Conservation (phyloP, 2,888 invertebrate genomes). For the Nomada flava region DNA sequence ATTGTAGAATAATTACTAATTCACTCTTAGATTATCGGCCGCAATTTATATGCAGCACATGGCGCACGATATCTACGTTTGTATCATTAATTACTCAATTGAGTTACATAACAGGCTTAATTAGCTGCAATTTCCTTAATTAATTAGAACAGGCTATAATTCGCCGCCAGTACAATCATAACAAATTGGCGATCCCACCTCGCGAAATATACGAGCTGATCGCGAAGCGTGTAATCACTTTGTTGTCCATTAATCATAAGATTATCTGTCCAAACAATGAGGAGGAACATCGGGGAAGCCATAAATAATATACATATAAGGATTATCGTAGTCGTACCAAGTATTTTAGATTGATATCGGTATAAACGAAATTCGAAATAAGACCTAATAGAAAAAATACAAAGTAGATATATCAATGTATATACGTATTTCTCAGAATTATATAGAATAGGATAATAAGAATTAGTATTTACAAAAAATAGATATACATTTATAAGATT, state of each 20-base stretch:
- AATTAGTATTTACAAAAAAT: too few relatives aligned
- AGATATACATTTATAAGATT: too few relatives aligned
- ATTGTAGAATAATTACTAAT: constrained; percentile 11
- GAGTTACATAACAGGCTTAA: constrained; percentile 13
- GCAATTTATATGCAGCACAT: constrained; percentile 11
- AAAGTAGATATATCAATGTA: not conserved
- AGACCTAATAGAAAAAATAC: not conserved
- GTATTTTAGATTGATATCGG: not conserved
- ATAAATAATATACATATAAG: not conserved
- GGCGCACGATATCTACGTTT: not conserved
- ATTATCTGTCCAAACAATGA: not conserved
- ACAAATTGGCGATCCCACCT: constrained; percentile 19
- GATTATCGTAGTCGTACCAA: not conserved
- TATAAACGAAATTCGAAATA: not conserved
- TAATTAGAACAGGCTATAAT: constrained; percentile 11
- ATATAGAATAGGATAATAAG: too few relatives aligned
- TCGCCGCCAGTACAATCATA: not conserved
- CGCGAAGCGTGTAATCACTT: constrained; percentile 10
- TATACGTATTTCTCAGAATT: not conserved
- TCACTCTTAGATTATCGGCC: constrained; percentile 14
- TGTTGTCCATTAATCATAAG: constrained; percentile 18
- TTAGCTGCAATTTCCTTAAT: constrained; percentile 31
- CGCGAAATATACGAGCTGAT: constrained; percentile 5
- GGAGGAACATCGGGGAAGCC: not conserved
- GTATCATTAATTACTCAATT: constrained; percentile 20